Evolutionary conservation across 1,140 invertebrate species (phyloP).

Genomic region (Chionoecetes opilio): DNA sequence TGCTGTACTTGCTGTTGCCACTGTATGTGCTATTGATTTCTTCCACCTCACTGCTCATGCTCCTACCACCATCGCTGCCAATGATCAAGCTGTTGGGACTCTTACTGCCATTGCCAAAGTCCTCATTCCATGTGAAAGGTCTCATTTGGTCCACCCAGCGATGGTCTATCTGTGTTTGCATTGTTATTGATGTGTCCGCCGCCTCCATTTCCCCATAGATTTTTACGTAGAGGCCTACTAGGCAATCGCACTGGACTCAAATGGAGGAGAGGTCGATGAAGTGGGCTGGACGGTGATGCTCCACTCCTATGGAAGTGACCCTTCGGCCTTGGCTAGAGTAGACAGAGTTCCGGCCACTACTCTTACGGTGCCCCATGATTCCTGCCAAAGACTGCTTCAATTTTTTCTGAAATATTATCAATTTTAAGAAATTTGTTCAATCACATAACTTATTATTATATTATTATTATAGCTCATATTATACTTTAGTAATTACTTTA

Average conservation of each 20-base stretch:
- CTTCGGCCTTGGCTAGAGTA: neutral
- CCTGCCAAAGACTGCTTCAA: neutral
- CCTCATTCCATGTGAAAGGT: neutral
- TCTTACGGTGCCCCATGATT: neutral
- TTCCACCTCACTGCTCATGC: neutral
- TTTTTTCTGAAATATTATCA: too few species aligned
- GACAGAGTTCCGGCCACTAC: neutral
- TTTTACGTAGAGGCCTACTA: neutral
- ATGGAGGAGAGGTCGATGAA: neutral
- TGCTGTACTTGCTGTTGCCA: too few species aligned
- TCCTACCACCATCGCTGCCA: neutral
- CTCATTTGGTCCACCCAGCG: neutral
- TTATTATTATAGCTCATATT: too few species aligned
- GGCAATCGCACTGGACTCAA: neutral
- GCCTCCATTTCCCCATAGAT: neutral
- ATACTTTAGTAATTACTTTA: too few species aligned
- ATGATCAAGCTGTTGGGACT: neutral
- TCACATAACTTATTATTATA: too few species aligned
- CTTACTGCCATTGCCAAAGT: neutral
- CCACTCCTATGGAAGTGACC: neutral
- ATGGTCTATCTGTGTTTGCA: neutral
- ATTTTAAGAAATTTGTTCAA: too few species aligned
- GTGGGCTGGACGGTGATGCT: neutral
- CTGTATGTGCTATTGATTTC: neutral
- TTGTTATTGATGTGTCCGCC: neutral